phyloP scores from a whole-genome alignment of 1,140 invertebrate genomes.

The Euborellia annulipes region DNA sequence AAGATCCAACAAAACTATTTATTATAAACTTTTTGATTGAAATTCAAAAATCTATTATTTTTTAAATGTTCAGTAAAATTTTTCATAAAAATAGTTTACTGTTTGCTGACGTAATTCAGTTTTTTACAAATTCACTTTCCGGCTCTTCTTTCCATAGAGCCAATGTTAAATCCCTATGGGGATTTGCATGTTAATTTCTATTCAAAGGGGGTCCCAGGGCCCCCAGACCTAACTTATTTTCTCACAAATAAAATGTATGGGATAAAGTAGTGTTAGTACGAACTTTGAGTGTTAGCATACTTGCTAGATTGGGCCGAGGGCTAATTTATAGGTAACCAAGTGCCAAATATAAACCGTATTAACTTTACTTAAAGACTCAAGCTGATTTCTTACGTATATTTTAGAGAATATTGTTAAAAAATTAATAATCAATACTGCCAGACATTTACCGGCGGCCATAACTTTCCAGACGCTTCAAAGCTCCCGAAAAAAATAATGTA shows the following conservation, averaged over 20 bases:
- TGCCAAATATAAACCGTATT: not conserved
- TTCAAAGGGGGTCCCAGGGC: slow-evolving; percentile 1
- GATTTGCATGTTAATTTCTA: too few species aligned
- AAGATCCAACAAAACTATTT: too few species aligned
- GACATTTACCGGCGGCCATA: not conserved
- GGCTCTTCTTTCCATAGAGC: too few species aligned
- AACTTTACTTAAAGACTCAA: not conserved
- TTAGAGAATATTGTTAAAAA: not conserved
- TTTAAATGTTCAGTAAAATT: too few species aligned
- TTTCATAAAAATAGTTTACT: too few species aligned
- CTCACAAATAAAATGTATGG: not conserved
- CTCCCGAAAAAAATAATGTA: slow-evolving; percentile 7
- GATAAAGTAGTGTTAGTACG: too few species aligned
- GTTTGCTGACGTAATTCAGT: too few species aligned
- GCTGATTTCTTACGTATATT: not conserved
- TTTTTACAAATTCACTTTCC: too few species aligned
- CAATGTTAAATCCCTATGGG: too few species aligned
- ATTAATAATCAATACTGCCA: slow-evolving; percentile 3
- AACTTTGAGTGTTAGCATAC: not conserved
- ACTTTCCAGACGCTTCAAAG: too few species aligned
- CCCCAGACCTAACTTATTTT: slow-evolving; percentile 2
- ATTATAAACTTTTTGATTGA: too few species aligned
- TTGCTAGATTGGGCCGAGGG: not conserved
- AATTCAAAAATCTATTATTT: too few species aligned
- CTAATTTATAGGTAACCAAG: slow-evolving; percentile 1